Percentiles rank a stretch among this genome's conserved stretches.
phyloP scores from a whole-genome alignment of 2,113 vertebrate genomes.

The Paraplagusia blochii region DNA sequence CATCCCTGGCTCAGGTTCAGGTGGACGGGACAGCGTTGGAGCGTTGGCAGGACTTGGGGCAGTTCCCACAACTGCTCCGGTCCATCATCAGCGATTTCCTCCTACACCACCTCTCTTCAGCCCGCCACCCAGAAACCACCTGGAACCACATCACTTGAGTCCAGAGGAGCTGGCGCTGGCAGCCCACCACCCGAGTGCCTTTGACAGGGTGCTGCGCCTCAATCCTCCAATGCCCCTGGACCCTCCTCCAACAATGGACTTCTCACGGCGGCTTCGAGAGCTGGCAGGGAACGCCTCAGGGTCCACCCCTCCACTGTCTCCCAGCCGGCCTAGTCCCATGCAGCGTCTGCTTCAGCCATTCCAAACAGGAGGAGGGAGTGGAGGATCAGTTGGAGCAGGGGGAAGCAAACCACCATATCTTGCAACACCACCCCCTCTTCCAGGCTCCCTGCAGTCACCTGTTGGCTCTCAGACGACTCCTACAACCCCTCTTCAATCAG shows the following conservation, averaged over 20 bases:
- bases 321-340: conserved; percentile 96
- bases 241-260: conserved; percentile 98
- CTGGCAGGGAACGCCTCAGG: conserved; percentile 95
- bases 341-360: conserved; percentile 99
- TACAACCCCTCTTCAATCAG: conserved; percentile 59
- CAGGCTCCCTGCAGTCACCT: conserved; percentile 91
- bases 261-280: conserved; percentile 97
- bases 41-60: conserved; percentile 76
- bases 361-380: conserved; percentile 82
- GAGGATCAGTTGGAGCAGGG: conserved; percentile 66
- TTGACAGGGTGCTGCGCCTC: conserved; percentile 99
- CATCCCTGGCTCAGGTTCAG: conserved; percentile 94
- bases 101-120: conserved; percentile 98
- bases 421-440: conserved; percentile 92
- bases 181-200: conserved; percentile 99
- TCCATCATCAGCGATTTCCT: conserved; percentile 85
- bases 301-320: conserved; percentile 94
- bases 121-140: conserved; percentile 96
- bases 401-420: conserved; percentile 94
- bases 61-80: conserved; percentile 20
- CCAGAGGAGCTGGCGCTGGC: conserved; percentile 98
- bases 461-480: conserved; percentile 90
- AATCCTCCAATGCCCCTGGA: conserved; percentile 98
- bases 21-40: conserved; percentile 84
- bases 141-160: conserved; percentile 97